These are phyloP conservation scores for Callipepla squamata DNA, from an alignment of 2,113 vertebrate genomes.

Conservation along the genomic window DNA sequence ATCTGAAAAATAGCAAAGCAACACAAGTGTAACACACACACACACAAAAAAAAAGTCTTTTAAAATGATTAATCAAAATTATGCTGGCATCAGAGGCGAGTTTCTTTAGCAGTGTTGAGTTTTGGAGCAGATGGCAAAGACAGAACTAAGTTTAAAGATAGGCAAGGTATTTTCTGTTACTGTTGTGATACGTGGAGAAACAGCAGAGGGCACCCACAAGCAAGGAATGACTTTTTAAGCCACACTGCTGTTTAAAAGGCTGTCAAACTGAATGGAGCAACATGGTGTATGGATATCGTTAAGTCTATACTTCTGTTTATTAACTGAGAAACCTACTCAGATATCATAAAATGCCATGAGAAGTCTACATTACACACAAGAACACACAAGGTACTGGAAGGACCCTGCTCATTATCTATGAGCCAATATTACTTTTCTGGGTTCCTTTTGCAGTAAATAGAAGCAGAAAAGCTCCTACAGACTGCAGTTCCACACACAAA, in stretches of 20 bases:
- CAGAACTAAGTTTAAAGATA: neutral
- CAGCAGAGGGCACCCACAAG: constrained; percentile 23
- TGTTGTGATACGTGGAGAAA: neutral
- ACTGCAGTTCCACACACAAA: neutral
- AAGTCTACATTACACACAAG: neutral
- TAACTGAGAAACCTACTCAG: neutral
- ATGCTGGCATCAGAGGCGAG: neutral
- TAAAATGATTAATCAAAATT: neutral
- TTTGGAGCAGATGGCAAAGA: neutral
- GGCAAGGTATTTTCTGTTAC: neutral
- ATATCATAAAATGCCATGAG: neutral
- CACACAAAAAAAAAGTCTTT: neutral
- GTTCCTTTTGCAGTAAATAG: neutral
- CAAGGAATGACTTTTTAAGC: constrained; percentile 2
- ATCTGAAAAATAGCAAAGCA: neutral
- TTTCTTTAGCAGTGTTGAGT: neutral
- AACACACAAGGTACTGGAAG: neutral
- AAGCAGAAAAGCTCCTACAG: neutral
- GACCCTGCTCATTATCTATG: neutral
- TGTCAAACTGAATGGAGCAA: rapidly evolving
- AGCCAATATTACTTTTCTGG: neutral
- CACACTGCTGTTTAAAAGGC: neutral
- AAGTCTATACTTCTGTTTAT: neutral
- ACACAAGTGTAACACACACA: neutral
- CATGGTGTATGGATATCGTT: neutral